Base-by-base conservation (phyloP, 2,797 vertebrate genomes). In the Hemitrygon akajei region DNA sequence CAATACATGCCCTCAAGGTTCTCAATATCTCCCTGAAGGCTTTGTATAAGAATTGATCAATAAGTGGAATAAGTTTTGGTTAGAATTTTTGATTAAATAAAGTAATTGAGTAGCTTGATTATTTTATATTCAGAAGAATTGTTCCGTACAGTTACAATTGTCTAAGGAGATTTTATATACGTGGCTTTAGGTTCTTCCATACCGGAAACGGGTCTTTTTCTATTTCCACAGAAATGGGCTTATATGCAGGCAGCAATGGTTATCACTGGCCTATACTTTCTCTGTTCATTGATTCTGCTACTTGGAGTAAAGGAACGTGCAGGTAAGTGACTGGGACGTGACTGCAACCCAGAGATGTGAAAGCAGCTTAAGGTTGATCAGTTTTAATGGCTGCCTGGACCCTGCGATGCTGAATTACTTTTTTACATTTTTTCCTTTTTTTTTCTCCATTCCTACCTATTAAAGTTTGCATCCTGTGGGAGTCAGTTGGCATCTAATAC, bases 281-380 rank as follows among this genome's bases (percentile, higher is more conserved):
- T 96, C 16, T 96, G 95, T 93, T 95, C 95, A 56, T 93, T 96
- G 56, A 81, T 96, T 40, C 95, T 96, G 4, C 93, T 96, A 93
- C 84, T 96, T 9, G 96, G 96, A 30, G 96, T 97, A 86, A 96
- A 95, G 94, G 96, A 96, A 92, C 95, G 95, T 87, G 77, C 95
- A 25, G 94, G 96, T 96, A 95, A 95, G 94, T 81, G 11, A 60
- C 58, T 37, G 10, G 60, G 6, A n/a, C 66, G 60, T 6, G 12
- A 86, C 60, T 16, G 82, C 14, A 25, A 47, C 5, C 22, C 11
- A 9, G 7, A 47, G 75, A 73, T 73, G 34, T 93, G 91, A 22
- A 73, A 93, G 22, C 40, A 40, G 27, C 1, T 40, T 20, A n/a
- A 47, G 22, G 40, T 7, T n/a, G 47, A 1, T 47, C 47, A 47